Conservation (phyloP, 1,140 invertebrate genomes). For the Andrena cerasifolii region DNA sequence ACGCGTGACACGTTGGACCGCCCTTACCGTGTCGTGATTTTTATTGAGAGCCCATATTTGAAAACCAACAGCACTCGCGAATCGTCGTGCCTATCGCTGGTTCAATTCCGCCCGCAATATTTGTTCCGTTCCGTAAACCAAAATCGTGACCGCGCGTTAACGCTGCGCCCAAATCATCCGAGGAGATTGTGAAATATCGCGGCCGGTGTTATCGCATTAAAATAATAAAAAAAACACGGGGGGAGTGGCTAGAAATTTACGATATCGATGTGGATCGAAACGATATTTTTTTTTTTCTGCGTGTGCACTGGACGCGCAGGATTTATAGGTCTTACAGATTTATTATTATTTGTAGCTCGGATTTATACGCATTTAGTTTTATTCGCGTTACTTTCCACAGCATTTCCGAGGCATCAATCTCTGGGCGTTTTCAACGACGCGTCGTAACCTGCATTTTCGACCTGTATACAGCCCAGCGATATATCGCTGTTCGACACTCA, state of each 20-base stretch:
- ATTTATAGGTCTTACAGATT: background rate
- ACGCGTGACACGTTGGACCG: conserved; percentile 51
- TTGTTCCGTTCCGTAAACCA: background rate
- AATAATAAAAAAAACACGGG: background rate
- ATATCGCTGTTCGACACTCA: conserved; percentile 34
- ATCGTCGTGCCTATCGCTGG: background rate
- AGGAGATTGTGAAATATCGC: background rate
- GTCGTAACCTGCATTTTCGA: conserved; percentile 35
- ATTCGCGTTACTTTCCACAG: conserved; percentile 17
- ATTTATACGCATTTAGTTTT: conserved; percentile 29
- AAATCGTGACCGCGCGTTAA: background rate
- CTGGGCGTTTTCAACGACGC: conserved; percentile 14
- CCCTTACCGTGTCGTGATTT: conserved; percentile 54
- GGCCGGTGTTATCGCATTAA: background rate
- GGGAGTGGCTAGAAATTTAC: conserved; percentile 9
- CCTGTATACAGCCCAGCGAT: conserved; percentile 15
- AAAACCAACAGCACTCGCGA: background rate
- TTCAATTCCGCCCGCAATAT: background rate
- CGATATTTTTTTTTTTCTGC: background rate
- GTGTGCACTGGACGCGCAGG: background rate
- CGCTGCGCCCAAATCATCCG: background rate
- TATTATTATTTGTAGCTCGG: background rate
- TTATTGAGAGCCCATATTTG: conserved; percentile 46
- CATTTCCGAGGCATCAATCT: conserved; percentile 25
- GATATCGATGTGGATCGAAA: background rate